Conservation (phyloP, 2,797 vertebrate genomes). For the Sebastes variabilis region DNA sequence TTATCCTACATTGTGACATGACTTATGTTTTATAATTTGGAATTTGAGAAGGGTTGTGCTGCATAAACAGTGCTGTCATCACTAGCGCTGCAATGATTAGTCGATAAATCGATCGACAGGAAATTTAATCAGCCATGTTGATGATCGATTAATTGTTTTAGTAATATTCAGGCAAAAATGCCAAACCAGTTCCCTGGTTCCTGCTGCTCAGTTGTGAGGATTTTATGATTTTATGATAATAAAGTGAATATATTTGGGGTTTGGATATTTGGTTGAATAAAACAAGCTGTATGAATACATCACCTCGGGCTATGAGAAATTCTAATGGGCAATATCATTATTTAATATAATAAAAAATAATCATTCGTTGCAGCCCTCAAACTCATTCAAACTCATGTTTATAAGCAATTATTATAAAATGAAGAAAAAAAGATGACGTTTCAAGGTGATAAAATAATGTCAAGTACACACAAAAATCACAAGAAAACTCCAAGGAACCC, state of each 20-base stretch:
- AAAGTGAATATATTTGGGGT: neutral
- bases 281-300: neutral
- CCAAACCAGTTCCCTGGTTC: neutral
- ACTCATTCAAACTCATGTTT: neutral
- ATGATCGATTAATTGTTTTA: neutral
- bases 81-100: too few relatives aligned
- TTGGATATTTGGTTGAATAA: neutral
- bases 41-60: neutral
- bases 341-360: neutral
- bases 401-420: neutral
- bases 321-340: neutral
- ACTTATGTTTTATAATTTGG: neutral
- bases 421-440: neutral
- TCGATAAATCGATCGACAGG: neutral
- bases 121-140: neutral
- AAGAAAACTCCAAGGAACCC: too few relatives aligned
- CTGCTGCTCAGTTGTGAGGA: neutral
- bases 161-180: neutral
- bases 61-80: neutral
- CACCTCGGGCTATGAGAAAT: neutral
- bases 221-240: neutral
- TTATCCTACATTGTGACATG: neutral
- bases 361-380: neutral
- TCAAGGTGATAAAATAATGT: neutral
- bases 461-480: neutral